phyloP scores from a whole-genome alignment of 2,797 vertebrate species.

The Leontopithecus rosalia region DNA sequence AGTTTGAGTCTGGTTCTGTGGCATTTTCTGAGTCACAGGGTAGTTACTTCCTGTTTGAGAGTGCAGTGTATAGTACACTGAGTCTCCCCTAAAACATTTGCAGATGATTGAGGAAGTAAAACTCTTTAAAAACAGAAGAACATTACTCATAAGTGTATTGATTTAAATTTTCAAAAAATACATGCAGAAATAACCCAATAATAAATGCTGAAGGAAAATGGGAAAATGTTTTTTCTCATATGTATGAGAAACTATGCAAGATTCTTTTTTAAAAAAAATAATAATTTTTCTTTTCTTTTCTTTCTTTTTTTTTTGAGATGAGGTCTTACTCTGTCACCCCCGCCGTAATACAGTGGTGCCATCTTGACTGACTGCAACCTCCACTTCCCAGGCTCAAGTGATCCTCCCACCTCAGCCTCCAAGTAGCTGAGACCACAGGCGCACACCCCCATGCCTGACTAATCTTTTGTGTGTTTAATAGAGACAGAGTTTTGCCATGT shows the following conservation, averaged over 20 bases:
- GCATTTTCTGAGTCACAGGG: constrained; percentile 42
- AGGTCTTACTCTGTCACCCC: not conserved
- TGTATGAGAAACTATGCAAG: not conserved
- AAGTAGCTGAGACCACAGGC: not conserved
- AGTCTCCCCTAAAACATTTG: not conserved
- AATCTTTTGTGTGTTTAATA: not conserved
- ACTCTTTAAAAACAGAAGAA: constrained; percentile 50
- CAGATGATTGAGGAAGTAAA: constrained; percentile 60
- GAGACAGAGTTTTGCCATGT: not conserved
- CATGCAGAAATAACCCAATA: not conserved
- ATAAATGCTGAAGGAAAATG: constrained; percentile 8
- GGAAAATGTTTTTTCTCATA: not conserved
- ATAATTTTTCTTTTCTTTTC: not conserved
- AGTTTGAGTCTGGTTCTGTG: not conserved
- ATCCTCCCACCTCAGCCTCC: not conserved
- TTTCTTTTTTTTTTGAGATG: not conserved
- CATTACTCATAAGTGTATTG: not conserved
- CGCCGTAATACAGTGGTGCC: not conserved
- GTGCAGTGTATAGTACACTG: rapidly evolving
- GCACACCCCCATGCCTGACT: not conserved
- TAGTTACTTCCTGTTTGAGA: constrained; percentile 54
- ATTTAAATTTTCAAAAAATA: constrained; percentile 34
- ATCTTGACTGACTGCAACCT: not conserved
- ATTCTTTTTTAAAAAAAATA: not conserved
- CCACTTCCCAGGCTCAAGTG: not conserved